Evolutionary conservation across 2,797 vertebrate species (phyloP), one percentile per base, ranked within the genome.

Genomic region (Coracias cyanogaster): DNA sequence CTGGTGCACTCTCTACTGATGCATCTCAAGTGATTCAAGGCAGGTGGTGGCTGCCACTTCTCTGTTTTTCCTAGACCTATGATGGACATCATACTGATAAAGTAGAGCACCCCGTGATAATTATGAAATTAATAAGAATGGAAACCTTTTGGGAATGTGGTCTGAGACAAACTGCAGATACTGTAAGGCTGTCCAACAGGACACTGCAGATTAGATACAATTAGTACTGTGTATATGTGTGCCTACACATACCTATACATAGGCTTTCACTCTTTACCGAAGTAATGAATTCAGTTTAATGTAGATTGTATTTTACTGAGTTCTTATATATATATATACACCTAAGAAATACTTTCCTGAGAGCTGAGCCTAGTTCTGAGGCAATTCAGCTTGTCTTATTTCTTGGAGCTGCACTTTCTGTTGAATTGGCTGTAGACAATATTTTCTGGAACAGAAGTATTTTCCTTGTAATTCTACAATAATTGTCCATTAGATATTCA

Each of bases 391-490:
- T 87, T 94, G 16, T 65, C 22, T 85, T 83, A 31, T 64, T 89
- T 88, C 72, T 6, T 51, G 45, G 25, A 94, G 54, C 55, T 71
- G 24, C 45, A 65, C 58, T 70, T 81, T 20, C 25, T n/a, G 26
- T 88, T 93, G 77, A 95, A 90, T 74, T 87, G 26, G 18, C 33
- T 96, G 33, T 73, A 89, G 52, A 65, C 7, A 6, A 35, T 67
- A 90, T 97, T 89, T 92, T 45, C 45, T 92, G 73, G 39, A 93
- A 73, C 6, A 46, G 12, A 43, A 71, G 28, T 79, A 51, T 90
- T 96, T 95, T 97, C 37, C 67, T 91, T 93, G 64, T 74, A 58
- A 82, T 82, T 83, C 62, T 93, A 26, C 22, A 81, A 49, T 16
- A 77, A 15, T 90, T 95, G 95, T 49, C 79, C 45, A 57, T 87